Percentiles rank a stretch among this genome's conserved stretches.
These are phyloP conservation scores for Salarias fasciatus DNA, from an alignment of 2,797 vertebrate genomes.

Conservation along the genomic window DNA sequence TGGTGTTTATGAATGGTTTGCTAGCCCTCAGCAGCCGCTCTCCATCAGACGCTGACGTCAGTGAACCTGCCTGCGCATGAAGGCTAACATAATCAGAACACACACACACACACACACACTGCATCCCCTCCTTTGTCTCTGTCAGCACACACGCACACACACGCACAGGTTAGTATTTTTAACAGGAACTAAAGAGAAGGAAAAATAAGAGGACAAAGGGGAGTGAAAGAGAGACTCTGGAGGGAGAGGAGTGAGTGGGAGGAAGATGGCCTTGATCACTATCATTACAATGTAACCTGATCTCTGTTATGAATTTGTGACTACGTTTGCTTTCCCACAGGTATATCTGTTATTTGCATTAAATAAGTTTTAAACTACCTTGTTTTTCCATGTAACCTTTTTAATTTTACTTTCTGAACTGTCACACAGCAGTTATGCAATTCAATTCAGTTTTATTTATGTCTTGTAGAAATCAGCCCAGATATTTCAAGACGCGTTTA, in stretches of 20 bases:
- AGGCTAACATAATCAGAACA: slow-evolving; percentile 73
- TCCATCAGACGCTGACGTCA: slow-evolving; percentile 69
- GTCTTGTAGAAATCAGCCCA: no score
- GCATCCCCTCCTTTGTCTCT: slow-evolving; percentile 24
- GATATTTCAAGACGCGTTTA: no score
- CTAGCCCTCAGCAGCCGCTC: slow-evolving; percentile 15
- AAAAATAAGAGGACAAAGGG: slow-evolving; percentile 3
- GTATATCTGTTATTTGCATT: background rate
- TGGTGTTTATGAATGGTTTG: slow-evolving; percentile 56
- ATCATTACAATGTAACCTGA: slow-evolving; percentile 45
- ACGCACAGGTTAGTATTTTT: slow-evolving; percentile 16
- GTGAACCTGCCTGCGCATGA: slow-evolving; percentile 59
- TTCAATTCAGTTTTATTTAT: no score
- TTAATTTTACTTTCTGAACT: no score
- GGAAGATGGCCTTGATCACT: slow-evolving; percentile 14
- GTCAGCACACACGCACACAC: no score
- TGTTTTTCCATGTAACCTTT: background rate
- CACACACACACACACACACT: slow-evolving; percentile 20
- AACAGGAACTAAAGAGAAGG: slow-evolving; percentile 22
- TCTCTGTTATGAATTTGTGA: slow-evolving; percentile 18
- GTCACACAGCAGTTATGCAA: no score
- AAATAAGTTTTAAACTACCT: no score
- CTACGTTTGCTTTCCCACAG: slow-evolving; percentile 1
- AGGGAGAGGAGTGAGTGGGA: slow-evolving; percentile 14
- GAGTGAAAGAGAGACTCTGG: slow-evolving; percentile 5